Conservation (phyloP, 2,888 invertebrate species). For the Drosophila ezoana region DNA sequence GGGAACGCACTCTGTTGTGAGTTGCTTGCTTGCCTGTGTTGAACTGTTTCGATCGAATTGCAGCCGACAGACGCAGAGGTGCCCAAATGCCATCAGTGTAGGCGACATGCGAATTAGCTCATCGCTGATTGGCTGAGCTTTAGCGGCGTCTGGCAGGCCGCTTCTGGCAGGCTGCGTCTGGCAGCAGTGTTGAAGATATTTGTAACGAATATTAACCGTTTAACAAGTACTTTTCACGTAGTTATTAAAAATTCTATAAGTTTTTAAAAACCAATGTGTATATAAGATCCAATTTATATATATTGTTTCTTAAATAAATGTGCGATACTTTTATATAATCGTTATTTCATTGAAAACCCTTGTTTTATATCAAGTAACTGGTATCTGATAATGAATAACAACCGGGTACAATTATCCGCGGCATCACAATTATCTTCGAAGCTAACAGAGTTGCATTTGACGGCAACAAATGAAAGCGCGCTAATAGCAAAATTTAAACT, state of each 20-base stretch:
- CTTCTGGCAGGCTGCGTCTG: constrained; percentile 69
- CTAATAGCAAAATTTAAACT: constrained; percentile 9
- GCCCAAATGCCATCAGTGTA: constrained; percentile 49
- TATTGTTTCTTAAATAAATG: neutral
- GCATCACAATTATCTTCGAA: constrained; percentile 21
- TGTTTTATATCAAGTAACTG: constrained; percentile 7
- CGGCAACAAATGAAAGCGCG: constrained; percentile 16
- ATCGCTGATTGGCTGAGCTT: constrained; percentile 48
- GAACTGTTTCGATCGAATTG: constrained; percentile 53
- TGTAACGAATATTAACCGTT: constrained; percentile 12
- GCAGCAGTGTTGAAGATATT: constrained; percentile 44
- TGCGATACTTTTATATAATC: too few species aligned
- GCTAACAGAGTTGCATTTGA: constrained; percentile 36
- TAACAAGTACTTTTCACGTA: constrained; percentile 20
- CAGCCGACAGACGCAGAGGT: constrained; percentile 27
- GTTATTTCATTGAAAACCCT: neutral
- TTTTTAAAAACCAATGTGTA: neutral
- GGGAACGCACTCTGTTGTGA: constrained; percentile 22
- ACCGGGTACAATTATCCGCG: neutral
- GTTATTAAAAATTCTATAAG: neutral
- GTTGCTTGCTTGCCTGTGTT: constrained; percentile 52
- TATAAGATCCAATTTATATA: too few species aligned
- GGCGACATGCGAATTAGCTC: constrained; percentile 29
- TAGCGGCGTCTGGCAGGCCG: constrained; percentile 67
- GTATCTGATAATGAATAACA: constrained; percentile 10